These are phyloP conservation scores for Drosophila prosaltans DNA, from an alignment of 1,140 invertebrate species.

Conservation along the genomic window DNA sequence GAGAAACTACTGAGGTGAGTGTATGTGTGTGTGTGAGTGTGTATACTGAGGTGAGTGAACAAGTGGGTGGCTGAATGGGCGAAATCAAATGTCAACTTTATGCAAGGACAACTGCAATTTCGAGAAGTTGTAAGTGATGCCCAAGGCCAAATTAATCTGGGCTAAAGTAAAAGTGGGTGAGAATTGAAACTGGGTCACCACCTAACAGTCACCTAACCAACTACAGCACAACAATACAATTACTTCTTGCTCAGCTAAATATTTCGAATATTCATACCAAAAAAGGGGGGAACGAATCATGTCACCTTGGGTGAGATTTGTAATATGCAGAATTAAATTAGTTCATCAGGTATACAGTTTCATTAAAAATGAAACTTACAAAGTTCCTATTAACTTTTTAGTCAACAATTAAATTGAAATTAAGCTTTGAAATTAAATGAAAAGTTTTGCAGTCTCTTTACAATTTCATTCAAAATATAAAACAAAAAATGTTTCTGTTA, in stretches of 20 bases:
- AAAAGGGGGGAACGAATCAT: neutral
- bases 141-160: constrained; percentile 61
- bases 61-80: neutral
- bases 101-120: constrained; percentile 58
- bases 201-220: neutral
- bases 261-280: neutral
- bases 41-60: neutral
- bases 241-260: constrained; percentile 38
- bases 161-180: constrained; percentile 41
- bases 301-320: neutral
- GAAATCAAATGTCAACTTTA: constrained; percentile 60
- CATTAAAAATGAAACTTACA: constrained; percentile 12
- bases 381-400: neutral
- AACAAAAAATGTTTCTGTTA: too few species aligned
- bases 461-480: too few species aligned
- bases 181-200: constrained; percentile 51
- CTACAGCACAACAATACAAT: constrained; percentile 33
- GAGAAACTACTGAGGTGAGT: neutral
- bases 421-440: neutral
- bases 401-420: constrained; percentile 29
- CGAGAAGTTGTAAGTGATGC: constrained; percentile 48
- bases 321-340: constrained; percentile 4
- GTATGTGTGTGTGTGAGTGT: neutral
- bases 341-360: constrained; percentile 8
- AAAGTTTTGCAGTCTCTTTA: neutral